Percentiles rank a stretch among this genome's conserved stretches.
These are phyloP conservation scores for Prionailurus viverrinus DNA, from an alignment of 2,113 vertebrate species.

Conservation along the genomic window DNA sequence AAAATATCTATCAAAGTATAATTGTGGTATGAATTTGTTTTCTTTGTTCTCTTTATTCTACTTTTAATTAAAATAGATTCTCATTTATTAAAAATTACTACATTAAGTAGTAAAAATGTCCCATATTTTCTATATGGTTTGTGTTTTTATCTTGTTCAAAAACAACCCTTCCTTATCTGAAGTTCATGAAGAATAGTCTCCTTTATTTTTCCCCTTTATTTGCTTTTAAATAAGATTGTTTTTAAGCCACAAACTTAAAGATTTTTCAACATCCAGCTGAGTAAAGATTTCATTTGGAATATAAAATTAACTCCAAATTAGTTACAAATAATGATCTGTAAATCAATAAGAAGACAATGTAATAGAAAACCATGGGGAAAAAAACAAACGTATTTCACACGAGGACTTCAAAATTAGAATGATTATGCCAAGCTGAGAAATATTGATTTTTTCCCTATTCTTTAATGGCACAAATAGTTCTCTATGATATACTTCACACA, in stretches of 20 bases:
- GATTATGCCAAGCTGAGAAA: not conserved
- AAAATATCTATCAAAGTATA: not conserved
- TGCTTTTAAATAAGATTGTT: not conserved
- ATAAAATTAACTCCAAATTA: not conserved
- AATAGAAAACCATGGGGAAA: not conserved
- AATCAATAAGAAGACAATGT: not conserved
- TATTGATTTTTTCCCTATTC: not conserved
- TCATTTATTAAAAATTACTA: not conserved
- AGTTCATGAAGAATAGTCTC: not conserved
- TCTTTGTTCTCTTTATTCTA: not conserved
- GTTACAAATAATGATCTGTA: not conserved
- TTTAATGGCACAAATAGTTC: not conserved
- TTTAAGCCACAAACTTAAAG: not conserved
- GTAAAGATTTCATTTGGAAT: not conserved
- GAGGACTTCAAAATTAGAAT: not conserved
- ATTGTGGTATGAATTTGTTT: not conserved
- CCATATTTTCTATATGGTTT: not conserved
- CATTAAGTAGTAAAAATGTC: not conserved
- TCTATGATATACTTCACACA: not conserved
- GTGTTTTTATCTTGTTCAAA: not conserved
- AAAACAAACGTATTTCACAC: not conserved
- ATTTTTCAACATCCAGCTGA: not conserved
- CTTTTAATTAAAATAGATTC: slow-evolving; percentile 20
- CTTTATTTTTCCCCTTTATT: not conserved
- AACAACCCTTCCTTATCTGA: not conserved